phyloP scores from a whole-genome alignment of 2,888 invertebrate genomes.

The Cephalotes varians region DNA sequence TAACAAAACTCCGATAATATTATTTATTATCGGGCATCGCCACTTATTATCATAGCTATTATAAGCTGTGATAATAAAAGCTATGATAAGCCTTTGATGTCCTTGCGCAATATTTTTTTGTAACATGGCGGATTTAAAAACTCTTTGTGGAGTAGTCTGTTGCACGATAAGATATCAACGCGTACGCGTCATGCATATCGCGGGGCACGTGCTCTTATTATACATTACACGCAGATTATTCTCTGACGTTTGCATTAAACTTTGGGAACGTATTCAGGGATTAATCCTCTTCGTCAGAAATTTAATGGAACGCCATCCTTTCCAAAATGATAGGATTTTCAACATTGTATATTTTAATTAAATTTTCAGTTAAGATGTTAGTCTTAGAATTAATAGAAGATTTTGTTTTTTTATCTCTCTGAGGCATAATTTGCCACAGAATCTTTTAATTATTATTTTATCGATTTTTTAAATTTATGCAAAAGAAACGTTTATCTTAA shows the following conservation, averaged over 20 bases:
- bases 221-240: conserved; percentile 49
- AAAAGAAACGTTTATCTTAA: not conserved
- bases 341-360: conserved; percentile 29
- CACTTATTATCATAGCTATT: conserved; percentile 22
- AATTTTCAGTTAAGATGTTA: conserved; percentile 10
- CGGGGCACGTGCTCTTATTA: conserved; percentile 35
- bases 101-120: conserved; percentile 28
- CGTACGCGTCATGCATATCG: conserved; percentile 45
- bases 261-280: conserved; percentile 34
- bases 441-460: conserved; percentile 7
- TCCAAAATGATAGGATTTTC: conserved; percentile 37
- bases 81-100: not conserved
- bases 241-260: conserved; percentile 53
- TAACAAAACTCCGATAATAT: not conserved
- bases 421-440: not conserved
- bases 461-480: not conserved
- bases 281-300: conserved; percentile 34
- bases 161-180: conserved; percentile 49
- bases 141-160: conserved; percentile 25
- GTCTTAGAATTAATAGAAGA: conserved; percentile 9
- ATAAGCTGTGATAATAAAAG: too few species aligned
- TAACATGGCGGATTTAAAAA: conserved; percentile 29
- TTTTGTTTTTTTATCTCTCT: not conserved
- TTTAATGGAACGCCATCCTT: conserved; percentile 42
- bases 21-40: not conserved